Percentiles rank a stretch among this genome's conserved stretches.
Evolutionary conservation across 2,113 vertebrate genomes (phyloP).

Genomic region (Engraulis encrasicolus): DNA sequence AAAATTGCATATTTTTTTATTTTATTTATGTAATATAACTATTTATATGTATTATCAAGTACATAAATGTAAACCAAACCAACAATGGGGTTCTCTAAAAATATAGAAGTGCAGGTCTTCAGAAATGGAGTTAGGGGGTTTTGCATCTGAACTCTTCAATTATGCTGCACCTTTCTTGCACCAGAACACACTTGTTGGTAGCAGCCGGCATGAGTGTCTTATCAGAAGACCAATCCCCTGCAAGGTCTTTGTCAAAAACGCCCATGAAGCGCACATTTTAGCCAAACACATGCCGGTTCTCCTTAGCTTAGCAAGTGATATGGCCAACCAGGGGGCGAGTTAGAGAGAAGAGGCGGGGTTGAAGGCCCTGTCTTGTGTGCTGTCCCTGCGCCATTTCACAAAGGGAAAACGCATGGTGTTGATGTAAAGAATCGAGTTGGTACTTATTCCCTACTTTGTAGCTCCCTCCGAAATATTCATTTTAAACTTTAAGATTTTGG

Average conservation of each 20-base stretch:
- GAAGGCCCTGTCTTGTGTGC: background rate
- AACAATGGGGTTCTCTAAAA: too few species aligned
- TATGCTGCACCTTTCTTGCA: too few species aligned
- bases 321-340: background rate
- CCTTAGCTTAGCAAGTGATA: background rate
- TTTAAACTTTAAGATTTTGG: constrained; percentile 69
- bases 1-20: too few species aligned
- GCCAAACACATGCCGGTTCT: background rate
- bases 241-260: constrained; percentile 15
- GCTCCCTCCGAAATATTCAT: constrained; percentile 26
- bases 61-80: too few species aligned
- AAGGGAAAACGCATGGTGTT: background rate
- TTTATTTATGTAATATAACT: too few species aligned
- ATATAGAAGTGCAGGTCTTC: too few species aligned
- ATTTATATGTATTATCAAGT: too few species aligned
- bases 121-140: too few species aligned
- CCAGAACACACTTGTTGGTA: too few species aligned
- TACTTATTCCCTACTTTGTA: constrained; percentile 20
- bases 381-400: constrained; percentile 28
- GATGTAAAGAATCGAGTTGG: background rate
- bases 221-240: background rate
- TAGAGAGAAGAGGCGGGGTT: background rate
- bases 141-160: too few species aligned
- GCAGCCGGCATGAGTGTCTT: background rate
- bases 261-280: background rate